Percentiles rank a stretch among this genome's conserved stretches.
Conservation (phyloP, 2,113 vertebrate genomes). For the Melanerpes aurifrons region DNA sequence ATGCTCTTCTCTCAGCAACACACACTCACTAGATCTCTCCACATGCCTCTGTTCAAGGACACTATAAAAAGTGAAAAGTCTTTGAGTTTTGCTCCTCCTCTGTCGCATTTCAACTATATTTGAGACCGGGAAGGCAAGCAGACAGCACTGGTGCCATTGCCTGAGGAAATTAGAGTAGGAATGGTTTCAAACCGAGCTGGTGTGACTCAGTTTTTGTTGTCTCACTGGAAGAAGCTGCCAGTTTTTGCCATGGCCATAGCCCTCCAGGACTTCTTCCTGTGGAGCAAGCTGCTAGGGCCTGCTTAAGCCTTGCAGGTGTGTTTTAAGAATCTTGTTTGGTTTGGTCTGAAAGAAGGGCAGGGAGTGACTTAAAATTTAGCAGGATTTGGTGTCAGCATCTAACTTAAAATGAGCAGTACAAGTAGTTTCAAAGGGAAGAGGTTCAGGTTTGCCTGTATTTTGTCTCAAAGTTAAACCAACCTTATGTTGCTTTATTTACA, state of each 20-base stretch:
- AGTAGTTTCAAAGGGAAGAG: background rate
- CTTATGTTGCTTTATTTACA: background rate
- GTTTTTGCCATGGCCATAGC: background rate
- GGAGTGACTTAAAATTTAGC: background rate
- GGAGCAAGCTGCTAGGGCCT: background rate
- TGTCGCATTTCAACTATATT: fast-evolving
- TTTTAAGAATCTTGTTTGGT: background rate
- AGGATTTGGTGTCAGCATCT: background rate
- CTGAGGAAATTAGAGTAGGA: background rate
- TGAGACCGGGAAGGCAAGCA: background rate
- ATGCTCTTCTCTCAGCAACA: fast-evolving
- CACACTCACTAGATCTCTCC: fast-evolving
- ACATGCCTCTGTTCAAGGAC: background rate
- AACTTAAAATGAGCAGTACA: background rate
- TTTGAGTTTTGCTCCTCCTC: background rate
- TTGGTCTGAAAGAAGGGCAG: background rate
- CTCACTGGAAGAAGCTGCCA: background rate
- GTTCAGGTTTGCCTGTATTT: background rate
- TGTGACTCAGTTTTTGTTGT: background rate
- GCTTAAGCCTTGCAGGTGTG: background rate
- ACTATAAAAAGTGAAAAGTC: background rate
- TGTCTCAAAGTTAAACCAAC: background rate
- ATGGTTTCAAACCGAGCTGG: fast-evolving
- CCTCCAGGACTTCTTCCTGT: background rate
- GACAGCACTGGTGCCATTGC: background rate